Evolutionary conservation across 1,140 invertebrate genomes (phyloP), one percentile per base, ranked within the genome.

Genomic region (Brachionus asplanchnoidis): DNA sequence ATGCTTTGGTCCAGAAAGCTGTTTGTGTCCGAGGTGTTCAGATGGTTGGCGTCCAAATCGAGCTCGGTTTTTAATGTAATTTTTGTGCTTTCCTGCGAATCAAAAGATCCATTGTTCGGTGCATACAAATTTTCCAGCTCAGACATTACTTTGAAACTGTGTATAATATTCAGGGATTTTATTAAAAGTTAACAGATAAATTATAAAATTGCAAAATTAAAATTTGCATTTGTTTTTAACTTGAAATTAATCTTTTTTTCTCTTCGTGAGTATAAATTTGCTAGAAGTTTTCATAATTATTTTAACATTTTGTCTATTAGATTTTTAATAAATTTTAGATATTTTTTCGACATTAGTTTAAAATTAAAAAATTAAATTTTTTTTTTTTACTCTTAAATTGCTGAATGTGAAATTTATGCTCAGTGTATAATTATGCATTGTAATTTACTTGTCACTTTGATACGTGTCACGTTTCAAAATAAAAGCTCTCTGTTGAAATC

Each of bases 31-130:
- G 68, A 36, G 11, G 28, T 40, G 28, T 40, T 73, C 2, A 73
- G 28, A 40, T 73, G 68, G 7, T 73, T 73, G 9, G 26, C 68
- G 32, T 73, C 68, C 32, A 73, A 42, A 17, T 73, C 68, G 1
- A 73, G 32, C 32, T 73, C 68, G 32, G 68, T 73, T 73, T 73
- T 73, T 73, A 73, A n/a, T 4, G 68, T 73, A 28, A 73, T 73
- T 73, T 73, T 73, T 36, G 68, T 73, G 28, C 28, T 40, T 73
- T 73, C 68, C 28, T 73, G 68, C 9, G 68, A 73, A n/a, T 73
- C 68, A 28, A 36, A 73, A 8, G 28, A 32, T 20, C 68, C 68
- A 36, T 17, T 40, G 28, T 36, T 73, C 12, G 68, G 8, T 12
- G 26, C 32, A 40, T 73, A 73, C 28, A 73, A 40, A 44, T 73